Base-by-base conservation (phyloP, 2,797 vertebrate genomes). In the Neosilurus hyrtlii region DNA sequence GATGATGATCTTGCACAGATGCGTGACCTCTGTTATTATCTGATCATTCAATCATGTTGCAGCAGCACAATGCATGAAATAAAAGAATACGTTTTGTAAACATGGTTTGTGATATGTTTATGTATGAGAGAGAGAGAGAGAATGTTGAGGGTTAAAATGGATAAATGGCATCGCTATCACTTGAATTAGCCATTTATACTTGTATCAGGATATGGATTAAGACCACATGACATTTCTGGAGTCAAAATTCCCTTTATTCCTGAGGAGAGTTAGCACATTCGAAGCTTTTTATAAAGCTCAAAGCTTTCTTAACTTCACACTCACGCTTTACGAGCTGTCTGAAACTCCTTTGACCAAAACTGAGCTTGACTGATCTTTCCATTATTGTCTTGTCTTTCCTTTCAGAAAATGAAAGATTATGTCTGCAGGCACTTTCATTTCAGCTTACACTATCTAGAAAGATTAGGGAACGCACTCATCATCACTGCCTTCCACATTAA, bases 211-310 rank as follows among this genome's bases (percentile, higher is more conserved):
- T 15, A 66, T 35, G 5, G 26, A 67, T 67, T 2, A 66, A 35
- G 26, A 15, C 12, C 26, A 66, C 7, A 66, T 2, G 3, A 15
- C 26, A 16, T 6, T 18, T 35, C 65, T 18, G 30, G 22, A 70
- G 49, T 43, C 67, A 75, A 80, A 75, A 62, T 88, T 51, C 2
- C 20, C 68, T 71, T 3, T 49, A 11, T 86, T 86, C 4, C 37
- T 67, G 24, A 86, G 57, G 57, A 80, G 65, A 18, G 85, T 74
- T 43, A 85, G 57, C 6, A 82, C 51, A 24, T 35, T 51, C 49
- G 15, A 63, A 88, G 18, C 65, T 26, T 71, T 83, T 83, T 65
- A 80, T 66, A 75, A 83, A 85, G 18, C 67, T 79, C 7, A 74
- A 57, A 35, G 85, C 78, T 63, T 75, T 72, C 10, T 61, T 20